These are phyloP conservation scores for Pherbina coryleti DNA, from an alignment of 2,888 invertebrate genomes.

Conservation along the genomic window DNA sequence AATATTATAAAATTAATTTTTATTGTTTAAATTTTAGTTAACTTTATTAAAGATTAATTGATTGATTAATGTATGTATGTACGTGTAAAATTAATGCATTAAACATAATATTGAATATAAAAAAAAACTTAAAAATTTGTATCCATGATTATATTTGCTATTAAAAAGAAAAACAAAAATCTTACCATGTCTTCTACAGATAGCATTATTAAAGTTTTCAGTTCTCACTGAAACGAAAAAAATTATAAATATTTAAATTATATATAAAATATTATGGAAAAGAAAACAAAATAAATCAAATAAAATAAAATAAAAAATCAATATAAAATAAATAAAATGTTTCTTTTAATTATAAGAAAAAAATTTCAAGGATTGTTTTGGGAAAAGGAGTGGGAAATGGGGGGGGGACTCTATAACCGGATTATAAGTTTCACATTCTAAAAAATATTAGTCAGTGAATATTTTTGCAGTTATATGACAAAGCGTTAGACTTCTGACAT, in stretches of 20 bases:
- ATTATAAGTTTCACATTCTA: too few relatives aligned
- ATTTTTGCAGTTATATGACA: too few relatives aligned
- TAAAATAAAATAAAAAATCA: not conserved
- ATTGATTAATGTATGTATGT: not conserved
- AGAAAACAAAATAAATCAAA: conserved; percentile 18
- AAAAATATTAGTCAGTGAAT: too few relatives aligned
- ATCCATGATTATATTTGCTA: conserved; percentile 28
- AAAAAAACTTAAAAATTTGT: conserved; percentile 1
- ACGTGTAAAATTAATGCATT: conserved; percentile 7
- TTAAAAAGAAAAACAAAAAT: conserved; percentile 30
- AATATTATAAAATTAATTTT: not conserved
- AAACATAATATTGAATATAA: not conserved
- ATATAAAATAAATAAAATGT: not conserved
- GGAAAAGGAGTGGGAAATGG: too few relatives aligned
- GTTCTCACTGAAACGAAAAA: conserved; percentile 11
- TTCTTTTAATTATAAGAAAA: not conserved
- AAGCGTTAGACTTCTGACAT: too few relatives aligned
- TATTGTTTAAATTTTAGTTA: conserved; percentile 29
- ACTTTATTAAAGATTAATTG: too few relatives aligned
- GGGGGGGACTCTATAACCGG: too few relatives aligned
- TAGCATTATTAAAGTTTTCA: conserved; percentile 42
- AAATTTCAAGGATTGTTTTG: too few relatives aligned
- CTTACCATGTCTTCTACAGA: conserved; percentile 55
- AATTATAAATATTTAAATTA: conserved; percentile 22
- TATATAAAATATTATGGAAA: conserved; percentile 34